Conservation (phyloP, 2,797 vertebrate genomes). For the Notamacropus eugenii region DNA sequence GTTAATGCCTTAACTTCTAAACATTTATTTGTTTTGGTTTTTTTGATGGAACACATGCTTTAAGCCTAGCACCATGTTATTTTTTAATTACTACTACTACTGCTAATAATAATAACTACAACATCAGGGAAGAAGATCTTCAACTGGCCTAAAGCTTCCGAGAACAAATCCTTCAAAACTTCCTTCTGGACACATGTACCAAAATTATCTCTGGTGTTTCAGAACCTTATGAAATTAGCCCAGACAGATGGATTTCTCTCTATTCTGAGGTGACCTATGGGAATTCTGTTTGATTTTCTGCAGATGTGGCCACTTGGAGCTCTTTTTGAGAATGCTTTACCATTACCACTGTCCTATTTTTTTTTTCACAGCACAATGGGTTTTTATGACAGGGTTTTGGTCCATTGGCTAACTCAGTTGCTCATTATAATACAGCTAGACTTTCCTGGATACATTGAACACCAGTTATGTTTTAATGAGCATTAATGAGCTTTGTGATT, state of each 20-base stretch:
- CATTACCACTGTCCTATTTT: background rate
- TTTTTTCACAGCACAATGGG: conserved; percentile 26
- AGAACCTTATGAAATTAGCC: background rate
- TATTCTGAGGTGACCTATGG: background rate
- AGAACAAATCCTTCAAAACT: conserved; percentile 19
- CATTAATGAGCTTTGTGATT: conserved; percentile 76
- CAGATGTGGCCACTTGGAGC: background rate
- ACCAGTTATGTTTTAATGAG: conserved; percentile 70
- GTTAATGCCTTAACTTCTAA: background rate
- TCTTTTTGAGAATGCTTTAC: background rate
- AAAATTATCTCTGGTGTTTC: background rate
- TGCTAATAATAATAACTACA: background rate
- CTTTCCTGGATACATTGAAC: conserved; percentile 73
- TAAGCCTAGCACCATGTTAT: background rate
- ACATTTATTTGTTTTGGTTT: background rate
- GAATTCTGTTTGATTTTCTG: background rate
- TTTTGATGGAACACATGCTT: background rate
- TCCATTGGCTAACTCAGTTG: conserved; percentile 64
- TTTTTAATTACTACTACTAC: no score
- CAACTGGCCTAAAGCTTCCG: background rate
- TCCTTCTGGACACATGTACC: background rate
- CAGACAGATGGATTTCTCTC: conserved; percentile 22
- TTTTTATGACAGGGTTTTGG: conserved; percentile 54
- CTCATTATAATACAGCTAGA: conserved; percentile 69
- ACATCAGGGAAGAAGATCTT: background rate